A percentile compares a stretch with the other conserved stretches of the same genome.
Conservation (phyloP, 2,113 vertebrate species). For the Bombycilla garrulus region DNA sequence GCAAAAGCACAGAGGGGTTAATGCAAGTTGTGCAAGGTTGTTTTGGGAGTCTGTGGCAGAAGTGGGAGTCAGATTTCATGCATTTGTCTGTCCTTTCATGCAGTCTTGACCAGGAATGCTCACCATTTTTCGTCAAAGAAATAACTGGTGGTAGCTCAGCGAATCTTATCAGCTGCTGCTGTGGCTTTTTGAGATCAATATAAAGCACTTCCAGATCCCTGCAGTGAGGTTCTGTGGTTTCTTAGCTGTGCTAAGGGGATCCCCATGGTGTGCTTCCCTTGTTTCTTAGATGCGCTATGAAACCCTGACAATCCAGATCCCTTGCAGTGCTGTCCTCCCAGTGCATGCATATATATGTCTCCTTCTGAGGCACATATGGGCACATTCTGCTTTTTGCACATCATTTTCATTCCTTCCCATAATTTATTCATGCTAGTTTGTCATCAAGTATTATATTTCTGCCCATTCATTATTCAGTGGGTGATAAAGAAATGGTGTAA, state of each 20-base stretch:
- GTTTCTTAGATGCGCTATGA: background rate
- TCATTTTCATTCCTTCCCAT: background rate
- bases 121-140: background rate
- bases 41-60: background rate
- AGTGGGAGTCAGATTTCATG: background rate
- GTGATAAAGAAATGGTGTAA: background rate
- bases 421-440: background rate
- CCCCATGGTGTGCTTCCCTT: background rate
- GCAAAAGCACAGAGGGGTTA: background rate
- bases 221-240: background rate
- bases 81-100: background rate
- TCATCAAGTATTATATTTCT: background rate
- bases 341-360: background rate
- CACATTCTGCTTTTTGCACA: background rate
- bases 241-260: background rate
- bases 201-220: background rate
- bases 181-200: background rate
- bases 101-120: background rate
- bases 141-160: background rate
- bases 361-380: background rate
- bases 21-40: background rate
- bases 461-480: background rate
- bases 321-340: background rate
- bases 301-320: background rate
- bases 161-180: background rate